Percentiles rank a stretch among this genome's conserved stretches.
These are phyloP conservation scores for Sebastes trivittatus DNA, from an alignment of 2,797 vertebrate genomes.

Conservation along the genomic window DNA sequence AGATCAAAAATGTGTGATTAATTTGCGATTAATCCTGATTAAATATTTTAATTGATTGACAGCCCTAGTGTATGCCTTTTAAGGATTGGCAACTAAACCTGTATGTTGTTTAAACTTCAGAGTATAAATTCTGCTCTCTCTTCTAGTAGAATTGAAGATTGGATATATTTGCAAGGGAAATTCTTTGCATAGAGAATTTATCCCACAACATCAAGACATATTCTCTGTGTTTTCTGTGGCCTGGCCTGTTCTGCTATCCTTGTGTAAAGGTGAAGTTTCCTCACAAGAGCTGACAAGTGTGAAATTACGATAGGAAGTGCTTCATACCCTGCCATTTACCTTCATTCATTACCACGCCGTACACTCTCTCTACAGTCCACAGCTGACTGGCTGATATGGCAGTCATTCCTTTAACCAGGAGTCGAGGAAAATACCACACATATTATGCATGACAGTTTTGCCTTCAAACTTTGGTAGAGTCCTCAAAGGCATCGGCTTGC, in stretches of 20 bases:
- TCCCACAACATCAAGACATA: constrained; percentile 55
- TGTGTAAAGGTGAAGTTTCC: constrained; percentile 83
- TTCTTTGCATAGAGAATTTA: constrained; percentile 60
- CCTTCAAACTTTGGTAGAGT: constrained; percentile 48
- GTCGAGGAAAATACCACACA: constrained; percentile 50
- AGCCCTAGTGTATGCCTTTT: background rate
- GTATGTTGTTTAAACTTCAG: background rate
- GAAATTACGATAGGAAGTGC: constrained; percentile 83
- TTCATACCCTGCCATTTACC: constrained; percentile 80
- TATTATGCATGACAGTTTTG: constrained; percentile 57
- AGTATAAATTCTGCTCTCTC: background rate
- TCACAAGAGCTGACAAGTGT: constrained; percentile 84
- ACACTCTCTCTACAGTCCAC: constrained; percentile 50
- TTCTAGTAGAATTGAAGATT: background rate
- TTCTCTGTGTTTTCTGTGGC: constrained; percentile 62
- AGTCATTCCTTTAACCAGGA: constrained; percentile 61
- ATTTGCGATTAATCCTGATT: no score
- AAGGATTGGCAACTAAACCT: background rate
- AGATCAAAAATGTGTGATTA: no score
- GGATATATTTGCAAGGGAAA: constrained; percentile 68
- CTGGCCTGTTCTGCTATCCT: constrained; percentile 70
- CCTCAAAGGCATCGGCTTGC: constrained; percentile 54
- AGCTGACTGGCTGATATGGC: constrained; percentile 69
- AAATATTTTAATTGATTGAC: no score
- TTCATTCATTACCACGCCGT: constrained; percentile 77